Base-by-base conservation (phyloP, 1,140 invertebrate genomes). In the Aphis craccivora region DNA sequence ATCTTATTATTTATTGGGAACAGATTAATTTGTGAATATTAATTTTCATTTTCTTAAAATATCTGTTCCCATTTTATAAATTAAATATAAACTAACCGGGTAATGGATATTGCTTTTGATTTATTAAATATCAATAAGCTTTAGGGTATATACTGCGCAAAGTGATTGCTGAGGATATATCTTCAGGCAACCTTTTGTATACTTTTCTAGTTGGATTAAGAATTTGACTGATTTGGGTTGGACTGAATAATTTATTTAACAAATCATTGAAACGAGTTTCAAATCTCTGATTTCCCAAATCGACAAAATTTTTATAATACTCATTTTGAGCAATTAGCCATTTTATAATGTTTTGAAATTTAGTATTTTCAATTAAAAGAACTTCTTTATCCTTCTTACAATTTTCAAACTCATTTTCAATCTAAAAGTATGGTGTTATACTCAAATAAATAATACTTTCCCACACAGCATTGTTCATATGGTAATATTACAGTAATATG, bases 111-210 rank as follows among this genome's bases (percentile, higher is more conserved):
- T 87, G 20, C 43, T 43, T 43, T 45, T 48, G 51, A 45, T 48
- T 45, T 30, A 45, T 40, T 48, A 87, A 87, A 45, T 45, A 87
- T 43, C 22, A 6, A 25, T 87, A 87, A 25, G 86, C 86, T 30
- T 87, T 87, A 25, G 86, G 86, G 6, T 22, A 45, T 43, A 87
- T 87, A n/a, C 86, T 87, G 20, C 86, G 23, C 45, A 88, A 88
- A 48, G 87, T 48, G 25, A 88, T 88, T 45, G 87, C 87, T 88
- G 87, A 88, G 14, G 87, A 43, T 88, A 88, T 88, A 51, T 88
- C 48, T 23, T 86, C 83, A 86, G 37, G 43, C 5, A 45, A 45
- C 83, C 83, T 45, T 23, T 86, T 40, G 40, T 40, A 40, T 23
- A 86, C 37, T 86, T 86, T 86, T 43, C 23, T 86, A 43, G 18